phyloP scores from a whole-genome alignment of 2,797 vertebrate genomes.

The Lepilemur ruficaudatus region DNA sequence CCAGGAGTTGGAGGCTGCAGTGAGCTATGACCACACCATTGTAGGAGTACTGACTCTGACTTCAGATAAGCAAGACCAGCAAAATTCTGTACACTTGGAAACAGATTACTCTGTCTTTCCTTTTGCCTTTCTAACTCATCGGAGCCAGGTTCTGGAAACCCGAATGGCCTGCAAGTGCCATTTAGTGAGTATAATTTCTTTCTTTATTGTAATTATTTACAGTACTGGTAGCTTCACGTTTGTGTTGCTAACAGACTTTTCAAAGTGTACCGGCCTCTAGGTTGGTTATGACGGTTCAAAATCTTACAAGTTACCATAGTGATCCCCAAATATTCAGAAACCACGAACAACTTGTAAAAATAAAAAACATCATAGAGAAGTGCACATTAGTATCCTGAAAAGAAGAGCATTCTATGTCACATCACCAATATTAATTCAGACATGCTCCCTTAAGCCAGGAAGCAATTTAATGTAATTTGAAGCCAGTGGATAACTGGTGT shows the following conservation, averaged over 20 bases:
- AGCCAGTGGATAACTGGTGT: not conserved
- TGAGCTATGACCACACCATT: not conserved
- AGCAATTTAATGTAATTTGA: not conserved
- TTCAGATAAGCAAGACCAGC: not conserved
- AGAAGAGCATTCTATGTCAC: not conserved
- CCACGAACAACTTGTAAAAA: not conserved
- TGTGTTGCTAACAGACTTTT: constrained; percentile 30
- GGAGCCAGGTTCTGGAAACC: not conserved
- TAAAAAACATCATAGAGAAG: not conserved
- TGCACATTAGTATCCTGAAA: not conserved
- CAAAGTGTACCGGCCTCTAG: not conserved
- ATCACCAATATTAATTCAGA: not conserved
- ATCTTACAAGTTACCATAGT: not conserved
- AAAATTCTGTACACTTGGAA: not conserved
- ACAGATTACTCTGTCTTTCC: not conserved
- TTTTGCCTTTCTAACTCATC: not conserved
- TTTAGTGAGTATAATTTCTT: not conserved
- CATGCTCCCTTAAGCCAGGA: not conserved
- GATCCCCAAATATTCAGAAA: constrained; percentile 33
- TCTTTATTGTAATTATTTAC: constrained; percentile 49
- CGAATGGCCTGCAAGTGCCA: not conserved
- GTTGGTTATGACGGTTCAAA: not conserved
- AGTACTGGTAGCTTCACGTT: not conserved
- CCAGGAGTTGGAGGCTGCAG: not conserved
- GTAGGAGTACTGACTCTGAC: not conserved